phyloP scores from a whole-genome alignment of 2,113 vertebrate genomes.

The Oncorhynchus mykiss region DNA sequence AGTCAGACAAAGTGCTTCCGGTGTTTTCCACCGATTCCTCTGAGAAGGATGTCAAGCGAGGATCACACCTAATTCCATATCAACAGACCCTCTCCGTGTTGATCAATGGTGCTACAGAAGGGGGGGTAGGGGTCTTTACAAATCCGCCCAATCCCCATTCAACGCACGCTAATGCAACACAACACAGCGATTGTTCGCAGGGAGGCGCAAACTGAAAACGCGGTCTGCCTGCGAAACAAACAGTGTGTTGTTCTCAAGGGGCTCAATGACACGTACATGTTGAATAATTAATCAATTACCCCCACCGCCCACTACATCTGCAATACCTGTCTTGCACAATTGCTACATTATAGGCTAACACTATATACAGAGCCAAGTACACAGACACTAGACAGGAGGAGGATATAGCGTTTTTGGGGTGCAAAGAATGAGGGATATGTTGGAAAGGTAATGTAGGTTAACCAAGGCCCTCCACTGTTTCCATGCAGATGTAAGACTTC shows the following conservation, averaged over 20 bases:
- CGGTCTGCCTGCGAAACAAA: slow-evolving; percentile 63
- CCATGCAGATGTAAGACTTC: slow-evolving; percentile 52
- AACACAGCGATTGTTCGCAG: slow-evolving; percentile 75
- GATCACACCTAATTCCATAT: slow-evolving; percentile 3
- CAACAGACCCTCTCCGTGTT: neutral
- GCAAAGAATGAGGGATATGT: slow-evolving; percentile 16
- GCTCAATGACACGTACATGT: slow-evolving; percentile 68
- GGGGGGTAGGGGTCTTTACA: slow-evolving; percentile 50
- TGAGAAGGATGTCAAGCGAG: neutral
- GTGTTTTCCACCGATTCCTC: neutral
- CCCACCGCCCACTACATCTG: slow-evolving; percentile 39
- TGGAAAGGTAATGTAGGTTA: neutral
- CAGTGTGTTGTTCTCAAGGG: slow-evolving; percentile 72
- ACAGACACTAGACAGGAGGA: neutral
- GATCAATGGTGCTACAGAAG: neutral
- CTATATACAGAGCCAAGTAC: slow-evolving; percentile 31
- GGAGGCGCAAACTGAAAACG: slow-evolving; percentile 71
- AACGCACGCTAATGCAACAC: slow-evolving; percentile 76
- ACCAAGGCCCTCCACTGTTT: slow-evolving; percentile 27
- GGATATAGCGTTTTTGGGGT: slow-evolving; percentile 21
- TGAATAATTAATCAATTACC: slow-evolving; percentile 77
- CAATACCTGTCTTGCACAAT: slow-evolving; percentile 68
- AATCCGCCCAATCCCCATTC: slow-evolving; percentile 76
- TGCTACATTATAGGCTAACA: slow-evolving; percentile 24
- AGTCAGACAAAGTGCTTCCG: neutral